Conservation (phyloP, 2,113 vertebrate species). For the Fregata magnificens region DNA sequence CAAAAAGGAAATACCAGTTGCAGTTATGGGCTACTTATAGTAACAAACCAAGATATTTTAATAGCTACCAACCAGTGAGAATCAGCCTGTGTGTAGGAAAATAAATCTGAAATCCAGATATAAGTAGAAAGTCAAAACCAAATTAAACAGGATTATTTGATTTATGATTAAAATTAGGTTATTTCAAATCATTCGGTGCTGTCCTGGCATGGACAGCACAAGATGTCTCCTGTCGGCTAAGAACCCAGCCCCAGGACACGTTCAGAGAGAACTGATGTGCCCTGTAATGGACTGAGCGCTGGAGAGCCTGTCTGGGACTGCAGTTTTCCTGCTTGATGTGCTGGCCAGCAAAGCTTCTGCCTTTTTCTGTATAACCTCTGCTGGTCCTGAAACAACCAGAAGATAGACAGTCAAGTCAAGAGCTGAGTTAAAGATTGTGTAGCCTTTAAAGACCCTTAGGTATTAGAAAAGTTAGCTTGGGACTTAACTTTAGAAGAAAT, state of each 20-base stretch:
- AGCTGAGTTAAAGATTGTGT: not conserved
- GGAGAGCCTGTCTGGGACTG: not conserved
- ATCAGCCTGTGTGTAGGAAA: not conserved
- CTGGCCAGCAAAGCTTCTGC: not conserved
- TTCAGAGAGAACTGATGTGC: not conserved
- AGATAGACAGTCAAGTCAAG: accelerated
- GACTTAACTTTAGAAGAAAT: not conserved
- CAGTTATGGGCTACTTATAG: not conserved
- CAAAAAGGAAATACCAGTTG: not conserved
- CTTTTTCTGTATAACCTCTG: not conserved
- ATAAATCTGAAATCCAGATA: not conserved
- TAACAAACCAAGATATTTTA: not conserved
- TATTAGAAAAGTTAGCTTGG: not conserved
- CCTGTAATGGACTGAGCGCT: not conserved
- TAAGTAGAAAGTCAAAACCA: not conserved
- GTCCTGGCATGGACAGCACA: not conserved
- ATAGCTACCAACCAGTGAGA: not conserved
- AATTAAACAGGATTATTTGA: not conserved
- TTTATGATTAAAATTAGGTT: not conserved
- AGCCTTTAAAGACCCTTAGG: not conserved
- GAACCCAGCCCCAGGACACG: not conserved
- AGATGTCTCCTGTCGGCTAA: not conserved
- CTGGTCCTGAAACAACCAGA: not conserved
- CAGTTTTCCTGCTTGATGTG: not conserved
- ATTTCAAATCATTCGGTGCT: not conserved